Conservation (phyloP, 1,140 invertebrate genomes). For the Caenorhabditis elegans region DNA sequence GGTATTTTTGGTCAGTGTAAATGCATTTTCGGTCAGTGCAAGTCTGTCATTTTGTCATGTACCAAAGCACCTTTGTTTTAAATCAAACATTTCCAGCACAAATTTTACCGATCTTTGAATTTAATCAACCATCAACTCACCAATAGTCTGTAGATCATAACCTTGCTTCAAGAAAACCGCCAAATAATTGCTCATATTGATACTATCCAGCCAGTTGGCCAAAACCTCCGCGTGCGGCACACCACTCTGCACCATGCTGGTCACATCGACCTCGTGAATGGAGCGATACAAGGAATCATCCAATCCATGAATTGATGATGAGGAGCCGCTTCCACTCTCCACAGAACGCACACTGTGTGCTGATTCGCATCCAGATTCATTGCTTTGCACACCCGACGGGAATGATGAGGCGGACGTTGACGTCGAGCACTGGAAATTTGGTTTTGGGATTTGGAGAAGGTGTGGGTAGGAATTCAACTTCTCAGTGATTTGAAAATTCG, state of each 20-base stretch:
- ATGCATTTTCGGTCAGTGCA: no score
- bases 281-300: slow-evolving; percentile 62
- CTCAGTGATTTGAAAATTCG: no score
- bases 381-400: neutral
- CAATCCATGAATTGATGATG: slow-evolving; percentile 70
- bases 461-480: no score
- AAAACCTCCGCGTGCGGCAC: slow-evolving; percentile 83
- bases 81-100: no score
- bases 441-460: no score
- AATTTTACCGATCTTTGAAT: neutral
- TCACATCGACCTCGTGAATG: slow-evolving; percentile 69
- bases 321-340: slow-evolving; percentile 69
- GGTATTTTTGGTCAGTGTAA: no score
- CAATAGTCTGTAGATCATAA: slow-evolving; percentile 95
- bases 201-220: slow-evolving; percentile 86
- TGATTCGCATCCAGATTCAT: neutral
- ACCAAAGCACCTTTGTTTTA: no score
- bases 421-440: neutral
- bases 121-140: neutral
- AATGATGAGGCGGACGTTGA: slow-evolving; percentile 12
- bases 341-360: neutral
- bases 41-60: no score
- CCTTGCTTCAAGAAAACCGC: slow-evolving; percentile 88
- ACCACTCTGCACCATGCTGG: slow-evolving; percentile 71
- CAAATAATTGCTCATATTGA: slow-evolving; percentile 94